Evolutionary conservation across 2,113 vertebrate genomes (phyloP), one percentile per base, ranked within the genome.

Genomic region (Isurus oxyrinchus): DNA sequence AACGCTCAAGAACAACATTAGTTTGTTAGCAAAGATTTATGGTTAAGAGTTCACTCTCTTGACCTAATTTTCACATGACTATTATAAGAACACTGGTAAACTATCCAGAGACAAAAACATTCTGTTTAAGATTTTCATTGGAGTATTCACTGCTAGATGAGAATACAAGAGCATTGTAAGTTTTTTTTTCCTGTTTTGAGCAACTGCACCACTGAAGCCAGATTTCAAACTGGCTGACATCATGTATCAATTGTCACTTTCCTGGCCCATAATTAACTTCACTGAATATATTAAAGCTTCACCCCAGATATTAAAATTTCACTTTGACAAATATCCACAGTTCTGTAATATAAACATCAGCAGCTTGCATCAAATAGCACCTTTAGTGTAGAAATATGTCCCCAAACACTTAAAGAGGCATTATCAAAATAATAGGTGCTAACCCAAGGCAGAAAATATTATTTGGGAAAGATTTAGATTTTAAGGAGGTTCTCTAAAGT

Each of bases 21-120:
- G 61, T 44, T 95, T 49, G 63, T 95, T 69, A 35, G 66, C 25
- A 27, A 31, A 49, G 44, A 49, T 69, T 49, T 53, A 31, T 69
- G 66, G 40, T 53, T 69, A 49, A 53, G 40, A 53, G 44, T 72
- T 72, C 10, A 16, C 13, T 53, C 10, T 27, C 44, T 53, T 53
- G 66, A 72, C 94, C 93, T 61, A 61, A 61, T 95, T 95, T 95
- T 95, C 66, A 27, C 21, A 69, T 25, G 94, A 95, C 63, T 40
- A 69, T 13, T 31, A 53, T 69, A 72, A 27, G 11, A 21, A 49
- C 21, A 95, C 72, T 95, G 49, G 21, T 93, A 93, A 61, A 44
- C 35, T 25, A 87, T 49, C 40, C 21, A 14, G 11, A 90, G 87
- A 49, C 55, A 57, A 90, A 90, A 3, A 49, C 44, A 49, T 49